Percentiles rank a stretch among this genome's conserved stretches.
Evolutionary conservation across 2,888 invertebrate genomes (phyloP).

Genomic region (Allygus modestus): DNA sequence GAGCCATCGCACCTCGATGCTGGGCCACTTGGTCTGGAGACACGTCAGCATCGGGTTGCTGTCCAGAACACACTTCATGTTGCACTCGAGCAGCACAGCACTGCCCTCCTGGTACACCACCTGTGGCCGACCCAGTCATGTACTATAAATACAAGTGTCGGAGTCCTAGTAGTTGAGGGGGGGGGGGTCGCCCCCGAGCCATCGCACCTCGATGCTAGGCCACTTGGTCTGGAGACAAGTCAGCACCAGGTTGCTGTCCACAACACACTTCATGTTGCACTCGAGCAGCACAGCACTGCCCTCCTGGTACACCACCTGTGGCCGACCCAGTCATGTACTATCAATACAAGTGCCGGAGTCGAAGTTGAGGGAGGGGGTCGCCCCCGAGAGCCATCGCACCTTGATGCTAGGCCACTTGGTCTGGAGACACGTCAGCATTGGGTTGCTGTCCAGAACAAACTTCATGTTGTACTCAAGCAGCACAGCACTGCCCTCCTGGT

Average conservation of each 20-base stretch:
- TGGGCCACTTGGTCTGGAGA: slow-evolving; percentile 97
- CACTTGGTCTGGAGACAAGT: slow-evolving; percentile 97
- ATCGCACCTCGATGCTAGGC: slow-evolving; percentile 96
- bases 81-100: slow-evolving; percentile 91
- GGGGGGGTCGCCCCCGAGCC: slow-evolving; percentile 88
- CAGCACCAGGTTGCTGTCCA: slow-evolving; percentile 91
- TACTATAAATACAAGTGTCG: slow-evolving; percentile 4
- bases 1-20: slow-evolving; percentile 94
- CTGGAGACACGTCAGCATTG: slow-evolving; percentile 94
- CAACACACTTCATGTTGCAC: too few species aligned
- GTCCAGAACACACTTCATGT: slow-evolving; percentile 88
- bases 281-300: slow-evolving; percentile 86
- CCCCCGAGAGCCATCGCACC: slow-evolving; percentile 89
- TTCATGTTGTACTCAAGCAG: slow-evolving; percentile 91
- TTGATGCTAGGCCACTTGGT: slow-evolving; percentile 98
- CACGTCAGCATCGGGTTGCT: slow-evolving; percentile 94
- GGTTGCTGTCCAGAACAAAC: slow-evolving; percentile 89
- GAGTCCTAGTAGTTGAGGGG: slow-evolving; percentile 84
- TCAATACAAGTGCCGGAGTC: too few species aligned
- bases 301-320: slow-evolving; percentile 86
- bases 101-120: slow-evolving; percentile 88
- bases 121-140: too few species aligned
- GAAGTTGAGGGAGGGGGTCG: slow-evolving; percentile 89
- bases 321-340: too few species aligned
- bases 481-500: slow-evolving; percentile 89